Percentiles rank a stretch among this genome's conserved stretches.
phyloP scores from a whole-genome alignment of 2,797 vertebrate genomes.

The Acanthurus leucopareius region DNA sequence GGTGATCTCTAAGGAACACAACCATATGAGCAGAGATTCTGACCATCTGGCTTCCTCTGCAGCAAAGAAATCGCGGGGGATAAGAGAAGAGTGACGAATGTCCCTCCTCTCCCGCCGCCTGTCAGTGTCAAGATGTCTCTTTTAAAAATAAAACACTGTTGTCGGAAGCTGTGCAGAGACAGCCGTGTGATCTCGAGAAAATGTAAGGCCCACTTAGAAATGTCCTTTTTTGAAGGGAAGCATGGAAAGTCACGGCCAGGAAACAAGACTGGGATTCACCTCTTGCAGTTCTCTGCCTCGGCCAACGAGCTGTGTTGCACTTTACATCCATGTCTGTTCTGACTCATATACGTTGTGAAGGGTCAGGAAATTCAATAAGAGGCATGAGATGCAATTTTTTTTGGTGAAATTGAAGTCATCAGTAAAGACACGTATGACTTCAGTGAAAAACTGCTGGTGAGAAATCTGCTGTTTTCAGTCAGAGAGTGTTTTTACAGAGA shows the following conservation, averaged over 20 bases:
- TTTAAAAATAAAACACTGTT: conserved; percentile 72
- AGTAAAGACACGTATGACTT: no score
- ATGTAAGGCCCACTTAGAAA: conserved; percentile 22
- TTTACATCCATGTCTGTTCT: no score
- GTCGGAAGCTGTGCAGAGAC: conserved; percentile 37
- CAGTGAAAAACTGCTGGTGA: no score
- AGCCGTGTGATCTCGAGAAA: conserved; percentile 18
- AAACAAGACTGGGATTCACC: not conserved
- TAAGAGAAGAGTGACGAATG: conserved; percentile 56
- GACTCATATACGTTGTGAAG: no score
- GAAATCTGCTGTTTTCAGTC: no score
- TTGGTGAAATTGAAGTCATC: no score
- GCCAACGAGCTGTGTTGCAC: no score
- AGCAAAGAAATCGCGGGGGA: conserved; percentile 57
- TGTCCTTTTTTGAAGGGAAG: not conserved
- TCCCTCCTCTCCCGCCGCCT: conserved; percentile 67
- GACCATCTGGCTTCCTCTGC: conserved; percentile 78
- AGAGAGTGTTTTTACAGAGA: no score
- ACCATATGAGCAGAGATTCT: conserved; percentile 76
- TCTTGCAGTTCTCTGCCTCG: no score
- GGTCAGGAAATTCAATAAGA: no score
- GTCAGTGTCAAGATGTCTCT: conserved; percentile 75
- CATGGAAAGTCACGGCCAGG: conserved; percentile 23
- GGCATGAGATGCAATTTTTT: no score
- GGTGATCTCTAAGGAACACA: conserved; percentile 65